Percentiles rank a stretch among this genome's conserved stretches.
Conservation (phyloP, 2,888 invertebrate genomes). For the Aphodius sticticus region DNA sequence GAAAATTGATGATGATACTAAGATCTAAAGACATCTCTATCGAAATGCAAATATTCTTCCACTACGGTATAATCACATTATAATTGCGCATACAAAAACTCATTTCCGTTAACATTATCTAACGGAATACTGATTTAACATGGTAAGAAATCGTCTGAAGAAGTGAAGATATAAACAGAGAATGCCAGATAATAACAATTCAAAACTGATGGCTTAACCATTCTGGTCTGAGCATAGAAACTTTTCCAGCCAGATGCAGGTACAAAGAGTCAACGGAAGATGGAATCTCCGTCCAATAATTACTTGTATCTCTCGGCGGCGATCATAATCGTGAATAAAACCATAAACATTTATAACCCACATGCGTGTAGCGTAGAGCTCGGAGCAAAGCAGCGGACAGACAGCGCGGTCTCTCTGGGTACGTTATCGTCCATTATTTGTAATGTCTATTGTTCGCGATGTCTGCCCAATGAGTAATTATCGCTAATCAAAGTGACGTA, state of each 20-base stretch:
- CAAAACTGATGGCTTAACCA: neutral
- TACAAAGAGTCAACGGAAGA: neutral
- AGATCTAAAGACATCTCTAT: neutral
- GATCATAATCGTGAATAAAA: slow-evolving; percentile 4
- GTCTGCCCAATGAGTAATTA: slow-evolving; percentile 22
- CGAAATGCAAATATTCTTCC: neutral
- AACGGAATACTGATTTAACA: neutral
- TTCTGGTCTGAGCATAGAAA: neutral
- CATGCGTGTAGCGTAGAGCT: neutral
- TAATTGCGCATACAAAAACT: neutral
- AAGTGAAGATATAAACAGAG: neutral
- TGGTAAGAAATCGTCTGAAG: neutral
- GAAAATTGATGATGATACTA: neutral
- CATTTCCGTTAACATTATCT: neutral
- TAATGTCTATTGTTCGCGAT: slow-evolving; percentile 23
- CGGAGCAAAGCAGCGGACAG: neutral
- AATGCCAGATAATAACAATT: too few relatives aligned
- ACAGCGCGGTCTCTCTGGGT: neutral
- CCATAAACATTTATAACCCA: slow-evolving; percentile 4
- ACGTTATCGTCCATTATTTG: slow-evolving; percentile 19
- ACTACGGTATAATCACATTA: neutral
- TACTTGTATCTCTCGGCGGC: slow-evolving; percentile 4
- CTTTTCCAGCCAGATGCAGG: neutral
- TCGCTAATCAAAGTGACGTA: slow-evolving; percentile 22
- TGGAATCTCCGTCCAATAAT: neutral